Percentiles rank a stretch among this genome's conserved stretches.
Conservation (phyloP, 2,797 vertebrate species). For the Margarornis squamiger region DNA sequence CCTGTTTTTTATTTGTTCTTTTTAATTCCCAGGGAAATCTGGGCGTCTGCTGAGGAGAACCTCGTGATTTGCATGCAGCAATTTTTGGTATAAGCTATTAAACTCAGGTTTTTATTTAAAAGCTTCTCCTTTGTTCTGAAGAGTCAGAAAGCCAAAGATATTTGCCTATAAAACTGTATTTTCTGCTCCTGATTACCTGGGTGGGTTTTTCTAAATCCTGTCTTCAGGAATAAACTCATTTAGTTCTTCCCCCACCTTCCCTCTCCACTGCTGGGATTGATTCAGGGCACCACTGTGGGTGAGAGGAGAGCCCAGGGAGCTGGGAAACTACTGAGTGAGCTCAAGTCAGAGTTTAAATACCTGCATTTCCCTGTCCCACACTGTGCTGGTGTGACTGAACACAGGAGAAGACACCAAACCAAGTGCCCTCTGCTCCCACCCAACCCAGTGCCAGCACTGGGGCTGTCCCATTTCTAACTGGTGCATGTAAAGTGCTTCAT, state of each 20-base stretch:
- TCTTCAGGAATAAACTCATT: background rate
- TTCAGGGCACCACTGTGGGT: background rate
- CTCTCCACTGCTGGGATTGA: background rate
- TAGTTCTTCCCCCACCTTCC: background rate
- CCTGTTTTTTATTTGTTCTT: rapidly evolving
- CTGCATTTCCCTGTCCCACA: background rate
- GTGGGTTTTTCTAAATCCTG: background rate
- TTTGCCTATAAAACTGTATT: background rate
- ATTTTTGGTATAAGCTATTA: background rate
- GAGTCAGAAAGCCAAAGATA: background rate
- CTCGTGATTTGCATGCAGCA: background rate
- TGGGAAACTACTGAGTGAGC: background rate
- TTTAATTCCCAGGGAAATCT: background rate
- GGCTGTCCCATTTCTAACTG: background rate
- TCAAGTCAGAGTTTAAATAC: background rate
- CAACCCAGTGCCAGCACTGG: background rate
- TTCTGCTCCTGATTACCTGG: background rate
- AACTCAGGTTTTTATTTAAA: background rate
- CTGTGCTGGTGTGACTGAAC: background rate
- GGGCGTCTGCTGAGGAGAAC: background rate
- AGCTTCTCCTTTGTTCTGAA: background rate
- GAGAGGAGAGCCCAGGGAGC: background rate
- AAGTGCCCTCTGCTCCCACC: background rate
- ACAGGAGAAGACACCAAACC: background rate
- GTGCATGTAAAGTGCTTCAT: background rate